Evolutionary conservation across 2,888 invertebrate species (phyloP), one percentile per base, ranked within the genome.

Genomic region (Microctonus brassicae): DNA sequence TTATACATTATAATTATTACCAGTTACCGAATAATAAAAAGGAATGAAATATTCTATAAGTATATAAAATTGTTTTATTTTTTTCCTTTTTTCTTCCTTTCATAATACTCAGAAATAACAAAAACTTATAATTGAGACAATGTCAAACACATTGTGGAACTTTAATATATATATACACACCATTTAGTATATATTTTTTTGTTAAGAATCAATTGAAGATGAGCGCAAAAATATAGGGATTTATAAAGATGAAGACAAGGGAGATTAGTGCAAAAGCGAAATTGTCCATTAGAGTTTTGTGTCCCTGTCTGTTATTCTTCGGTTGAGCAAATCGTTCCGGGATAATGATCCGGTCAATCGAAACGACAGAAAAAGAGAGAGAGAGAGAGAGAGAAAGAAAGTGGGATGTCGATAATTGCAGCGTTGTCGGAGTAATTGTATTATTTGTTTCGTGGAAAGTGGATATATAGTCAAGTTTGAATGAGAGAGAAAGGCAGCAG

Each of bases 321-420:
- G 70, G 52, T 70, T 60, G 65, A 70, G 61, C 33, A 60, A 66
- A 60, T 72, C 55, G 34, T 61, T 55, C 39, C 61, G 55, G 67
- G 36, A 72, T 63, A 72, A 69, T 69, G 58, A 63, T 62, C 62
- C 34, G 36, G 65, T 65, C 53, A 65, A 65, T 65, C 65, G 55
- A 20, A 10, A 6, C 24, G 9, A 2, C 11, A 68, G 65, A 64
- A 75, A 26, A 68, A 68, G 68, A 75, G 73, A 26, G 70, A 68
- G 68, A 75, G 73, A 69, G 72, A 77, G 76, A 73, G 76, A 75
- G 69, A 67, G 67, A 73, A 74, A 70, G 72, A 77, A 74, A 73
- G 76, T 74, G 74, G 76, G 76, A 73, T 75, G 77, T 36, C 71
- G 78, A 81, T 81, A 81, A 83, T 82, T 81, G 78, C 75, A 76